These are phyloP conservation scores for Nemopilema nomurai DNA, from an alignment of 30 jellyfish, hydroid and myxozoan genomes.

Conservation along the genomic window DNA sequence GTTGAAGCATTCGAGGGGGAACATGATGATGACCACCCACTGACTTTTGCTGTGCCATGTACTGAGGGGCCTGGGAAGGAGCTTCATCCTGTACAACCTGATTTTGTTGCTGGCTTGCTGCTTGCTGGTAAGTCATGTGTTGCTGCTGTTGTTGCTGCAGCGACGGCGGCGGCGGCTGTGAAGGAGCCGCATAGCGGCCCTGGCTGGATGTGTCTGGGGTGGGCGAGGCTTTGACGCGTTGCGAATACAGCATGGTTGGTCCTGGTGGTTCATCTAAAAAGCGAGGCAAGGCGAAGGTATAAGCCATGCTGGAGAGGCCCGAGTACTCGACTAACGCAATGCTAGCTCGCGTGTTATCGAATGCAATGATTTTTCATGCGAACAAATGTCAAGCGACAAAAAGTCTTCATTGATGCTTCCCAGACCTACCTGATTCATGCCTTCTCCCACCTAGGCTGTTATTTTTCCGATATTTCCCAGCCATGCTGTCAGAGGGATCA, in stretches of 20 bases:
- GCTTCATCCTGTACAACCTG: background rate
- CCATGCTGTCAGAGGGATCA: constrained; percentile 2
- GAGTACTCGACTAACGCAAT: background rate
- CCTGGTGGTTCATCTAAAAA: constrained; percentile 27
- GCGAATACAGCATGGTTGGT: constrained; percentile 23
- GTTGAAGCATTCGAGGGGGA: constrained; percentile 66
- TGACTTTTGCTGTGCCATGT: constrained; percentile 4
- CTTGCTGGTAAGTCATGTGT: constrained; percentile 18
- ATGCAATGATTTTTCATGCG: no score
- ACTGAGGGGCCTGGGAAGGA: constrained; percentile 29
- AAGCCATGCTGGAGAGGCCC: background rate
- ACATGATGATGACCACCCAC: constrained; percentile 32
- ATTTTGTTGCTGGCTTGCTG: background rate
- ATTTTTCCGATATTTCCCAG: constrained; percentile 14
- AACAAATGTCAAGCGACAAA: no score
- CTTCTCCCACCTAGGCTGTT: background rate
- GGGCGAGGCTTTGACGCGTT: constrained; percentile 1
- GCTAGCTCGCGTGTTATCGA: background rate
- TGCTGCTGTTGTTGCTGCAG: constrained; percentile 22
- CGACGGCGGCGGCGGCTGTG: constrained; percentile 21
- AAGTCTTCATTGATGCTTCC: no score
- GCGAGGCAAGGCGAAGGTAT: background rate
- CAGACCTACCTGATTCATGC: constrained; percentile 32
- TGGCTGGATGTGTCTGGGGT: background rate
- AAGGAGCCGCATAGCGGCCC: background rate